Evolutionary conservation across 2,113 vertebrate genomes (phyloP), one percentile per base, ranked within the genome.

Genomic region (Tragulus kanchil): DNA sequence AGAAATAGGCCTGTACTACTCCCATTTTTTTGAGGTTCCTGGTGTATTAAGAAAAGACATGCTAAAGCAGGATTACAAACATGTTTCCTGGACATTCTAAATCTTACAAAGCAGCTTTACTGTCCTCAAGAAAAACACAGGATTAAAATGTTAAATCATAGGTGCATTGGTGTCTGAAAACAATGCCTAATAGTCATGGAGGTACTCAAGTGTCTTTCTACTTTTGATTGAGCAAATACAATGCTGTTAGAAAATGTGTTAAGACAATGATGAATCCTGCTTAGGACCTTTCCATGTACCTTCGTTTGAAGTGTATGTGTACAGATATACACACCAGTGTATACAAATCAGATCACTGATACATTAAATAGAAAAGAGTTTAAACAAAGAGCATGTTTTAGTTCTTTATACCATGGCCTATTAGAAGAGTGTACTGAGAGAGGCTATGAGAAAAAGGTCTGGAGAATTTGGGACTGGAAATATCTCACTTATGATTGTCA

Each of bases 81-180:
- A 36, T 42, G 50, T 86, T 86, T 86, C 28, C 50, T 56, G 64
- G 50, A 26, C 14, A 36, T 69, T 88, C 23, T 61, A 88, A 61
- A 56, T 89, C 42, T 86, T n/a, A 83, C 58, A 45, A 61, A 83
- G 71, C 9, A 82, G 28, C 45, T 85, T 89, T 92, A 85, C 31
- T 94, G 12, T 75, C 56, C 56, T n/a, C 7, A 73, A 85, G 62
- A 82, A 92, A 89, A 85, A 89, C 62, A 71, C 2, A 93, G 23
- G 64, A 85, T 67, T 88, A 86, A 96, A 90, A 82, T 50, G 95
- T 73, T 85, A 77, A 50, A 91, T 50, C 61, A 86, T 1, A 69
- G 78, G 71, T 17, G n/a, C 58, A 84, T 2, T 88, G 1, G 59
- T 28, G 17, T 58, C 15, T 84, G 26, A 81, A 36, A 36, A 62